phyloP scores from a whole-genome alignment of 2,888 invertebrate genomes.

The Chrysolina haemoptera region DNA sequence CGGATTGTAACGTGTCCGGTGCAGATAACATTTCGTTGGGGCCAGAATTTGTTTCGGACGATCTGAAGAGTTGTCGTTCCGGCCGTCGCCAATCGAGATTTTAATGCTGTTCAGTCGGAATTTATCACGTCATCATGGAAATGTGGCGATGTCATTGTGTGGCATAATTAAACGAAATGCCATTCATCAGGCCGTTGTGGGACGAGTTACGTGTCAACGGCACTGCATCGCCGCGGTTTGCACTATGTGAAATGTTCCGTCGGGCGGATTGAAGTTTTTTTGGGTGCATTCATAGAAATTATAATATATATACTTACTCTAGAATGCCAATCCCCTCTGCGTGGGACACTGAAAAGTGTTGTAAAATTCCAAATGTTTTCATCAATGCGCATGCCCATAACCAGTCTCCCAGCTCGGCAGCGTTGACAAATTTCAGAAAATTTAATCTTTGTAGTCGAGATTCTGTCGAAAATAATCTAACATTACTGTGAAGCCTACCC shows the following conservation, averaged over 20 bases:
- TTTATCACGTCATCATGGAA: constrained; percentile 10
- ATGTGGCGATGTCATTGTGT: constrained; percentile 1
- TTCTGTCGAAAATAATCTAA: no score
- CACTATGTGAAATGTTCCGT: background rate
- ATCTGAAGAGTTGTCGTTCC: constrained; percentile 8
- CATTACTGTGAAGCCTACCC: no score
- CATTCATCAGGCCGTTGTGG: background rate
- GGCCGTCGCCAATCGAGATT: background rate
- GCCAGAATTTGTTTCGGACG: constrained; percentile 2
- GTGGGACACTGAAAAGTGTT: no score
- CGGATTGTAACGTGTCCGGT: constrained; percentile 1
- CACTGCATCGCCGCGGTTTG: background rate
- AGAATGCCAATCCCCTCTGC: no score
- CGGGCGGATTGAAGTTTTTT: background rate
- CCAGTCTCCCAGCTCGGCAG: no score
- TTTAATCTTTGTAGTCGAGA: no score
- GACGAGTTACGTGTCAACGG: background rate
- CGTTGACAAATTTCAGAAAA: no score
- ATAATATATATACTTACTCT: no score
- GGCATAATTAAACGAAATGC: constrained; percentile 2
- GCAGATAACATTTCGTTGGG: constrained; percentile 4
- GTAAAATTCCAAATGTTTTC: no score
- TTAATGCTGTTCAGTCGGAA: background rate
- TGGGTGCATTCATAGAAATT: no score
- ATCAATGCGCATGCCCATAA: no score